These are phyloP conservation scores for Peromyscus maniculatus DNA, from an alignment of 2,113 vertebrate species.

Conservation along the genomic window DNA sequence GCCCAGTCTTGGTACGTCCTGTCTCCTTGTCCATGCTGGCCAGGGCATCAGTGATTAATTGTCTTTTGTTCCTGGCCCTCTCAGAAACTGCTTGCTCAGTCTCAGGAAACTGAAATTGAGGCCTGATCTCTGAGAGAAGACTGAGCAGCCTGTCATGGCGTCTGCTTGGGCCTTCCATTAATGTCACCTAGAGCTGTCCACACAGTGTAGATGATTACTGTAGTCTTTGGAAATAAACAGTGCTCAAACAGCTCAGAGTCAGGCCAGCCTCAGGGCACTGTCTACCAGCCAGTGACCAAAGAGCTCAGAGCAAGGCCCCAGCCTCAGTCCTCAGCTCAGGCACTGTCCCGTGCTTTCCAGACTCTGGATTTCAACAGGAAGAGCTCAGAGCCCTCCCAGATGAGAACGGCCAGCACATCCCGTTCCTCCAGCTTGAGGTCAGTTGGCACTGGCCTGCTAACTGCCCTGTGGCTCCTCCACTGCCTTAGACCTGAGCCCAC, in stretches of 20 bases:
- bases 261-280: no score
- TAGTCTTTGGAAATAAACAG: not conserved
- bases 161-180: no score
- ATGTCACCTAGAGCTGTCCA: not conserved
- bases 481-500: not conserved
- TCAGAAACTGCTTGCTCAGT: no score
- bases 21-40: no score
- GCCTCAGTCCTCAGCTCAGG: not conserved
- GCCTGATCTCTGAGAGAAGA: no score
- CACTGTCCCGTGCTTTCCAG: not conserved
- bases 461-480: not conserved
- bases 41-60: no score
- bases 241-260: not conserved
- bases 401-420: not conserved
- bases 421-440: not conserved
- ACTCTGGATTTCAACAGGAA: not conserved
- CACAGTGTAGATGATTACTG: not conserved
- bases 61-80: no score
- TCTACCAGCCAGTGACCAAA: not conserved
- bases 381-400: not conserved
- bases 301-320: not conserved
- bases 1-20: no score
- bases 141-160: no score
- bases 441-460: not conserved
- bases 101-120: no score